Base-by-base conservation (phyloP, 2,888 invertebrate genomes). In the Alloscopus bannaensis region DNA sequence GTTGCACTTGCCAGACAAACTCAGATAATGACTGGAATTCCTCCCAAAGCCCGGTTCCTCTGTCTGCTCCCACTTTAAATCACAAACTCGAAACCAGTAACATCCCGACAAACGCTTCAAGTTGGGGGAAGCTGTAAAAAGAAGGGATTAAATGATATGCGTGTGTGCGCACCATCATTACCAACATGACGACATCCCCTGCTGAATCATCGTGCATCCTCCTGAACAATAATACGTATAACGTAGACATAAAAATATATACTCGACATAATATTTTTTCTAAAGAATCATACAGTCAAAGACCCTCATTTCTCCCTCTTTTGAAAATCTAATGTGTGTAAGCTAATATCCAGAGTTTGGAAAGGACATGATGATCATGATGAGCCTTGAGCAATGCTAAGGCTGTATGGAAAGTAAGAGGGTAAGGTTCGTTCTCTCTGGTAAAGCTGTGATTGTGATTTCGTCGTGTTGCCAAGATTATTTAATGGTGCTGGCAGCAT, bases 361-460 rank as follows among this genome's bases (percentile, higher is more conserved):
- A 22, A 8, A 3, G 4, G 3, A 3, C 16, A 8, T 22, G n/a
- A 52, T 22, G 52, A 52, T 22, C 22, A 52, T 6, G 22, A 52
- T 52, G 52, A 52, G 36, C 36, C 36, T 8, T 36, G 36, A 13
- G 6, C n/a, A 36, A 13, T 8, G 36, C 6, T 36, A 36, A 8
- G 36, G 36, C 6, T 36, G 36, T 36, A 8, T 36, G 36, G 36
- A 36, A 8, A 13, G 6, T 8, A 8, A 13, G 13, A 36, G 36
- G 6, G 13, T 36, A 36, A 36, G 13, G 13, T 36, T 8, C 13
- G 13, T 8, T 36, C 6, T 18, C 22, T 50, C 20, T n/a, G n/a
- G 20, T 18, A 50, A 52, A 59, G 31, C 59, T 31, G 59, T 31
- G 59, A 59, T 59, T 31, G 59, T 31, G 59, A 59, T 59, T 59